Base-by-base conservation (phyloP, 2,888 invertebrate genomes). In the Pheosia gnoma region DNA sequence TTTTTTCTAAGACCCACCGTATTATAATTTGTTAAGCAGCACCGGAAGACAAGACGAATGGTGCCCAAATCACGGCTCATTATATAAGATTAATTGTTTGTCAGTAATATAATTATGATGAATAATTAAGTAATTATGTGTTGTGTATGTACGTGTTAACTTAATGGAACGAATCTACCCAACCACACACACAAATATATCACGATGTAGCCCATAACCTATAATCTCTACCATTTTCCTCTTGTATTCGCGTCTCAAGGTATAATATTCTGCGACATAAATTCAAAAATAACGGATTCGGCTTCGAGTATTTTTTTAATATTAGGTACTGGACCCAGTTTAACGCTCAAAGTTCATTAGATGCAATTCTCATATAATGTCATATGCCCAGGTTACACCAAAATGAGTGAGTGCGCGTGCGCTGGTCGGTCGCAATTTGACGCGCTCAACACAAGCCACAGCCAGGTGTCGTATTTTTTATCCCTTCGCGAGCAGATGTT, bases 401-500 rank as follows among this genome's bases (percentile, higher is more conserved):
- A 71, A 75, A 63, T 73, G 72, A 70, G n/a, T 71, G 63, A 66
- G 62, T 65, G 43, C 45, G 39, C 55, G 61, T 64, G 66, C 60
- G 56, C 57, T 47, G 70, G 67, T 62, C 72, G 54, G 62, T 70
- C 68, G 60, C 65, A 64, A 67, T 71, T 71, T 77, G 75, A 45
- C 71, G 74, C 63, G 55, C 65, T 38, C 61, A 67, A 51, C 25
- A 51, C 51, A 51, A 51, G 65, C 63, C 60, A 59, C 62, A 51
- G 75, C 83, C 84, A 83, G 83, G 84, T 84, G 84, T 71, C 66
- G 60, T 67, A 68, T 79, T 83, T 83, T 83, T 83, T 82, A 68
- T 73, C 67, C 66, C 58, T 60, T 66, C 47, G 57, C 61, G 66
- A 74, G 78, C 84, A 84, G 84, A 84, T 84, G 84, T 81, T 77